Conservation (phyloP, 1,140 invertebrate species). For the Odontomachus brunneus region DNA sequence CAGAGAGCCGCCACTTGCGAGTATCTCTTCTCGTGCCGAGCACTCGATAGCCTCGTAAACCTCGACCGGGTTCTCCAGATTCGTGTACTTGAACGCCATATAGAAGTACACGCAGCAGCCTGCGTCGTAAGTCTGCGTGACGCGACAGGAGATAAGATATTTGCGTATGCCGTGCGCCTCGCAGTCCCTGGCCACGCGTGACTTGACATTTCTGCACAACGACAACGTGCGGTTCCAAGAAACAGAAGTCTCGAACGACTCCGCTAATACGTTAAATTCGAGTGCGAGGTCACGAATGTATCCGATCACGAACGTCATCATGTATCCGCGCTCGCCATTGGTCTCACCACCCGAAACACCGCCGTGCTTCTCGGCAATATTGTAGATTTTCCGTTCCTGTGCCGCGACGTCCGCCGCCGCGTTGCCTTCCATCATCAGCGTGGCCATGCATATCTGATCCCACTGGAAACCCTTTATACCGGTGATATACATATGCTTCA, state of each 20-base stretch:
- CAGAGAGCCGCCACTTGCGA: constrained; percentile 95
- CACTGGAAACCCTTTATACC: constrained; percentile 95
- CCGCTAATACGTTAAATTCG: constrained; percentile 95
- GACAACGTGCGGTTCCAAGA: constrained; percentile 96
- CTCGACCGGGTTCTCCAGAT: constrained; percentile 90
- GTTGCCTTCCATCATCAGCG: constrained; percentile 96
- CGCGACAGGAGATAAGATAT: constrained; percentile 92
- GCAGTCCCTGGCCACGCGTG: constrained; percentile 92
- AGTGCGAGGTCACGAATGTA: constrained; percentile 97
- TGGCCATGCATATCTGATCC: constrained; percentile 94
- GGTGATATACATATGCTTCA: constrained; percentile 96
- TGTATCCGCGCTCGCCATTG: constrained; percentile 98
- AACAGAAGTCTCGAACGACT: constrained; percentile 99
- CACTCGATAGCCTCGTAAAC: constrained; percentile 94
- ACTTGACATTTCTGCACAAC: constrained; percentile 96
- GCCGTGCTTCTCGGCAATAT: constrained; percentile 90
- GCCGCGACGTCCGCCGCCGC: constrained; percentile 88
- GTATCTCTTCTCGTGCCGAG: constrained; percentile 95
- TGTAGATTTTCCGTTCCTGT: constrained; percentile 93
- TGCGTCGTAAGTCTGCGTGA: constrained; percentile 98
- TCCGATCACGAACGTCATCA: constrained; percentile 99
- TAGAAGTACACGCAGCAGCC: constrained; percentile 99
- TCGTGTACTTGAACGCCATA: constrained; percentile 94
- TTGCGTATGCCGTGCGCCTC: constrained; percentile 87
- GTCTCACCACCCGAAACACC: constrained; percentile 96